Evolutionary conservation across 1,140 invertebrate species (phyloP).

Genomic region (Apolygus lucorum): DNA sequence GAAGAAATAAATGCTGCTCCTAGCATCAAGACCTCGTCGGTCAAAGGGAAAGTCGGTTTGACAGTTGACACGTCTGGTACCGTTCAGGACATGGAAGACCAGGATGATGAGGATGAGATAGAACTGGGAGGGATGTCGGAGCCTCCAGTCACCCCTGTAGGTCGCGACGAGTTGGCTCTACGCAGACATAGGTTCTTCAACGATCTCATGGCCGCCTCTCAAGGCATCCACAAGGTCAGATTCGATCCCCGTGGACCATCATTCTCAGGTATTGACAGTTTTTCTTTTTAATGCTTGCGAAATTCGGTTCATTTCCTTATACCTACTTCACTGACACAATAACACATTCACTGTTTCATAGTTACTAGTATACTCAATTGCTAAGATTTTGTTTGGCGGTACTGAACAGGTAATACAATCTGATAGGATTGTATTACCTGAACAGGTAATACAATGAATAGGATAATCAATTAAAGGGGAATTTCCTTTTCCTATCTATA

Average conservation of each 20-base stretch:
- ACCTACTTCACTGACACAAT: too few relatives aligned
- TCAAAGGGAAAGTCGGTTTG: background rate
- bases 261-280: constrained; percentile 48
- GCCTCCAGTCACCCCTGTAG: constrained; percentile 37
- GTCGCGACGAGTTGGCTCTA: constrained; percentile 63
- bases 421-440: too few relatives aligned
- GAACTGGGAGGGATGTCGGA: constrained; percentile 30
- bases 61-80: background rate
- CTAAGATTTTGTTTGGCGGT: too few relatives aligned
- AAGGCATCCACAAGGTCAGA: constrained; percentile 60
- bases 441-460: too few relatives aligned
- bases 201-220: constrained; percentile 58
- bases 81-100: background rate
- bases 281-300: too few relatives aligned
- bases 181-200: constrained; percentile 66
- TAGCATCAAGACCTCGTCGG: background rate
- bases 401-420: too few relatives aligned
- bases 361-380: too few relatives aligned
- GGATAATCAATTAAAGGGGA: too few relatives aligned
- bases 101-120: background rate
- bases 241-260: constrained; percentile 61
- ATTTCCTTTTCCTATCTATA: too few relatives aligned
- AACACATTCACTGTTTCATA: too few relatives aligned
- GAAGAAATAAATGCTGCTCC: background rate
- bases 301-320: too few relatives aligned